Conservation (phyloP, 23 tunicate species). For the Pegea sp. region DNA sequence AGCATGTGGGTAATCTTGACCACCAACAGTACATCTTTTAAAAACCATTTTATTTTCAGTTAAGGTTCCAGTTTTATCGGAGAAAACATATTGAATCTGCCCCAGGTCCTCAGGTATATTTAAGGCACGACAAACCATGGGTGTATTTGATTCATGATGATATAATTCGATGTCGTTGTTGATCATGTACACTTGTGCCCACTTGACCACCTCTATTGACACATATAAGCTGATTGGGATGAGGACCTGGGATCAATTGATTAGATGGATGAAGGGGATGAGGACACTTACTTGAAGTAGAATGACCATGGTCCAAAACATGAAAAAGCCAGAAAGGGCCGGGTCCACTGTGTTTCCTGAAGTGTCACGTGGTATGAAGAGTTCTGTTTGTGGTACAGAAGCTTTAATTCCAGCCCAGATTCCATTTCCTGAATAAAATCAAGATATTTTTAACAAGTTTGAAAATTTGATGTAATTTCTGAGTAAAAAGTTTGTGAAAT, state of each 20-base stretch:
- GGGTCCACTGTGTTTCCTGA: conserved; percentile 24
- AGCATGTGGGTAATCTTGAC: conserved; percentile 84
- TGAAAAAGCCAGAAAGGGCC: conserved; percentile 70
- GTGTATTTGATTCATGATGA: conserved; percentile 65
- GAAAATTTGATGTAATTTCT: no score
- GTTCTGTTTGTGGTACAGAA: conserved; percentile 17
- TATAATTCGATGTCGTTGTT: conserved; percentile 74
- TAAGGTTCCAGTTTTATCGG: conserved; percentile 96
- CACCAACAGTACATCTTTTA: conserved; percentile 70
- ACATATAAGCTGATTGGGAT: conserved; percentile 96
- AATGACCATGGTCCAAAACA: conserved; percentile 99
- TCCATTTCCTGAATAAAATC: conserved; percentile 60
- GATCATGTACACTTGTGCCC: conserved; percentile 92
- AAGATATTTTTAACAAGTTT: no score
- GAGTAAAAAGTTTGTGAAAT: no score
- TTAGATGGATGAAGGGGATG: background rate
- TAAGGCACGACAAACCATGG: conserved; percentile 68
- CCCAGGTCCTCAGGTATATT: conserved; percentile 98
- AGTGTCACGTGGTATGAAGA: conserved; percentile 29
- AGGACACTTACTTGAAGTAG: conserved; percentile 46
- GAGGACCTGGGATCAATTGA: conserved; percentile 28
- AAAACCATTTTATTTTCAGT: conserved; percentile 97
- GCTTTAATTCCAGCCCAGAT: conserved; percentile 53
- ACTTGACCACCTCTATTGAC: conserved; percentile 90
- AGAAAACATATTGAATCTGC: conserved; percentile 86